Evolutionary conservation across 2,888 invertebrate species (phyloP), one percentile per base, ranked within the genome.

Genomic region (Mythimna pallens): DNA sequence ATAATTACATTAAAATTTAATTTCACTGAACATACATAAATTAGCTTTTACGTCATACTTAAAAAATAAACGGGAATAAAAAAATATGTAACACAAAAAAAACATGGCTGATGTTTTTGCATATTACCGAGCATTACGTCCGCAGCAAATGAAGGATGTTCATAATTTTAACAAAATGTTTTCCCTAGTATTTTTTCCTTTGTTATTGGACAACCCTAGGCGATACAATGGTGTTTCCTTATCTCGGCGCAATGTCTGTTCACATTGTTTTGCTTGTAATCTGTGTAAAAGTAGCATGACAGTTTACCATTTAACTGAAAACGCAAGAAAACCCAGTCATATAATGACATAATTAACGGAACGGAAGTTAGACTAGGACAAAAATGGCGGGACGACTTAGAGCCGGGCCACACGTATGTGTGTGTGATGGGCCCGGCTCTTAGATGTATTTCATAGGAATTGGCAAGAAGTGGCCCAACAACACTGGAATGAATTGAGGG

Each of bases 151-250:
- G 65, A 68, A 72, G 58, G 67, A 71, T 78, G 75, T 79, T 81
- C 72, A 43, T 85, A 81, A 85, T 83, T 70, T 80, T 74, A 82
- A 69, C 58, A 82, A 79, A 83, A 83, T 83, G 76, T 83, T 80
- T 80, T 74, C 43, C 43, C 34, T 47, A 70, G 65, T 50, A 47
- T 25, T 25, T 25, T 25, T 25, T 25, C 25, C 58, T 68, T 69
- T 73, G 64, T 81, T 74, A 50, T 55, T 64, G 47, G 73, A 67
- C 87, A 87, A 43, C 87, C 87, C 86, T 87, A 80, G 34, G 70
- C 71, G 61, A 58, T 73, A 89, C 88, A 89, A 89, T 88, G 78
- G 78, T 77, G 66, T 86, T 88, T 84, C 87, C 85, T 89, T 89
- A 89, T 88, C 89, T 88, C 73, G 36, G 73, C 79, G 82, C 82